These are phyloP conservation scores for Orgyia antiqua DNA, from an alignment of 2,888 invertebrate genomes.

Conservation along the genomic window DNA sequence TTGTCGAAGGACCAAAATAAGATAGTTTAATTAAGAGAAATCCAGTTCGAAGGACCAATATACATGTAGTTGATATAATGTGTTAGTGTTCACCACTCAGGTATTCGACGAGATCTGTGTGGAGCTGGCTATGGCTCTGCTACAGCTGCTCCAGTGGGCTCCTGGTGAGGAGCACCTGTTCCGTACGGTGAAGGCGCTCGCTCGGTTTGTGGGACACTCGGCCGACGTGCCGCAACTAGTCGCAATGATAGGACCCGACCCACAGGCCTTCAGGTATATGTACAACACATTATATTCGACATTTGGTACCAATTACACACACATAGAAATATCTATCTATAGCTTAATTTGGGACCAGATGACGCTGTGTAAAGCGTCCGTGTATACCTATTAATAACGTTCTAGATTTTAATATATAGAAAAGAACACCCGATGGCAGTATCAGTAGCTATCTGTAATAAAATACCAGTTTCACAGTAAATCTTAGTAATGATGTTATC, in stretches of 20 bases:
- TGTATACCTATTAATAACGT: too few relatives aligned
- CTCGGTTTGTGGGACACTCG: slow-evolving; percentile 85
- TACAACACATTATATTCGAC: too few relatives aligned
- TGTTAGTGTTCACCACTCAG: slow-evolving; percentile 64
- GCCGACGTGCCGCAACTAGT: slow-evolving; percentile 93
- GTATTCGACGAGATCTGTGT: slow-evolving; percentile 96
- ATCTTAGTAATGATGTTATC: too few relatives aligned
- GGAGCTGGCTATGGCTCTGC: slow-evolving; percentile 92
- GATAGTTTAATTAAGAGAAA: background rate
- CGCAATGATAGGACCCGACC: slow-evolving; percentile 94
- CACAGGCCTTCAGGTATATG: slow-evolving; percentile 83
- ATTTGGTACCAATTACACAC: too few relatives aligned
- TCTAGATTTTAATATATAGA: too few relatives aligned
- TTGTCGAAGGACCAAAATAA: too few relatives aligned
- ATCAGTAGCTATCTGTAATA: too few relatives aligned
- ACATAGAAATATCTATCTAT: too few relatives aligned
- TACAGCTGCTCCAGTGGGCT: slow-evolving; percentile 90
- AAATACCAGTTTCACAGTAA: too few relatives aligned
- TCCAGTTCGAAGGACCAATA: background rate
- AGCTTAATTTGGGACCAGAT: too few relatives aligned
- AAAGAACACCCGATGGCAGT: too few relatives aligned
- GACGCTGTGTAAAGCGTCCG: too few relatives aligned
- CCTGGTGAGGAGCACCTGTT: slow-evolving; percentile 89
- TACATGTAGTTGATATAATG: background rate
- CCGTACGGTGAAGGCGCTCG: slow-evolving; percentile 88